These are phyloP conservation scores for Zaprionus lineosus DNA, from an alignment of 2,888 invertebrate species.

Conservation along the genomic window DNA sequence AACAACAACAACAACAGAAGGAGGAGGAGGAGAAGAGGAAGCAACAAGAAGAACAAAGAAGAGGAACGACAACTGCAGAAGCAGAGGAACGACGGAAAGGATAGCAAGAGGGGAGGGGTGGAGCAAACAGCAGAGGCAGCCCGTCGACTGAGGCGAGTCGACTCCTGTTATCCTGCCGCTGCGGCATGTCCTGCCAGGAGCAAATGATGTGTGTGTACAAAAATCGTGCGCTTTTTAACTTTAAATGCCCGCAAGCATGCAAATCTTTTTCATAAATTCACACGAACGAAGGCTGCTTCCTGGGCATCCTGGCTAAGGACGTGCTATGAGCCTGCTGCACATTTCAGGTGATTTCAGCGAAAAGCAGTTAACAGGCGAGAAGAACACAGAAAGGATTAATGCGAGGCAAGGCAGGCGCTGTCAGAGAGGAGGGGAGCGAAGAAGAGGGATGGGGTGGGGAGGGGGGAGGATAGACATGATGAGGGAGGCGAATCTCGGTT, in stretches of 20 bases:
- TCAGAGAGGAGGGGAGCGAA: slow-evolving; percentile 14
- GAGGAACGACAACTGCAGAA: too few relatives aligned
- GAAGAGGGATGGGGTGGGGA: neutral
- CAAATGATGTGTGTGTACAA: slow-evolving; percentile 58
- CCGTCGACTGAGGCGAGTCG: too few relatives aligned
- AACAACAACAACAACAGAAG: slow-evolving; percentile 8
- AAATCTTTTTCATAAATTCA: slow-evolving; percentile 79
- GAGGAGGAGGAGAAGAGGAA: too few relatives aligned
- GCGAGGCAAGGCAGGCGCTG: too few relatives aligned
- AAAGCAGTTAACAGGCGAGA: slow-evolving; percentile 29
- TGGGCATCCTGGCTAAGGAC: slow-evolving; percentile 4
- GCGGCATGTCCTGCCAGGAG: slow-evolving; percentile 23
- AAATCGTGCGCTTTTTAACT: slow-evolving; percentile 71
- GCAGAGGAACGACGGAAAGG: too few relatives aligned
- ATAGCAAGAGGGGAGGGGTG: too few relatives aligned
- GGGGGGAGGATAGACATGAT: neutral
- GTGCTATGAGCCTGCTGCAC: neutral
- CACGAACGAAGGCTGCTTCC: slow-evolving; percentile 43
- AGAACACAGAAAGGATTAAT: slow-evolving; percentile 9
- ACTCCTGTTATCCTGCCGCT: slow-evolving; percentile 2
- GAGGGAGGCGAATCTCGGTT: slow-evolving; percentile 53
- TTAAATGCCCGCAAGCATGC: slow-evolving; percentile 77
- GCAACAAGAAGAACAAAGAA: too few relatives aligned
- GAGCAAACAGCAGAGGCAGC: too few relatives aligned
- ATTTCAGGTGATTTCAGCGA: slow-evolving; percentile 17